Evolutionary conservation across 2,797 vertebrate genomes (phyloP), one percentile per base, ranked within the genome.

Genomic region (Triplophysa yarkandensis): DNA sequence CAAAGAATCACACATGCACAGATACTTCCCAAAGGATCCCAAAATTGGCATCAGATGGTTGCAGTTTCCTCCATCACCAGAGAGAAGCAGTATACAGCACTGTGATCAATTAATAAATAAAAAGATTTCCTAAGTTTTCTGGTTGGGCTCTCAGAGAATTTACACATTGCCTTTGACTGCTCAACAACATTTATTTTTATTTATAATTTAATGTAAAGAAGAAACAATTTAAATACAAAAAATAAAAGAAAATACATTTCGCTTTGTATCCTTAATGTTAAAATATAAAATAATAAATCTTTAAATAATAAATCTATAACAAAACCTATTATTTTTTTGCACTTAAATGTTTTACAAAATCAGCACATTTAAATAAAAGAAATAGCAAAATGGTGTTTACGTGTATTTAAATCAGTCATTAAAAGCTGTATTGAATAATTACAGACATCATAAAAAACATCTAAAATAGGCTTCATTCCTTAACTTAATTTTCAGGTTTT

Each of bases 81-180:
- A 41, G 48, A 17, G 23, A 25, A 32, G 58, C 44, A n/a, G 39
- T 30, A 63, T 1, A 72, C 1, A 0, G 23, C n/a, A 9, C 44
- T 28, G 23, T n/a, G 19, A 23, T 8, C 5, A 52, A 63, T 52
- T 4, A 41, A 14, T 25, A 39, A 48, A 60, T 28, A 39, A 6
- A 6, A 48, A 63, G 34, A 8, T 39, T n/a, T 63, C 70, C 23
- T 32, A 63, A 52, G 32, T 52, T 16, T 54, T 72, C 58, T 72
- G 58, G 10, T 10, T 21, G 5, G 34, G 13, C 46, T 55, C 63
- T 72, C 73, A 63, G 69, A 74, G 64, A 68, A 80, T 71, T n/a
- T 71, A 52, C 46, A 63, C 58, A 46, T 63, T 63, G n/a, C 69
- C 32, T 23, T 28, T 52, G 17, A 52, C 17, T 7, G 2, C 30